phyloP scores from a whole-genome alignment of 2,113 vertebrate species.

The Artemisiospiza belli region DNA sequence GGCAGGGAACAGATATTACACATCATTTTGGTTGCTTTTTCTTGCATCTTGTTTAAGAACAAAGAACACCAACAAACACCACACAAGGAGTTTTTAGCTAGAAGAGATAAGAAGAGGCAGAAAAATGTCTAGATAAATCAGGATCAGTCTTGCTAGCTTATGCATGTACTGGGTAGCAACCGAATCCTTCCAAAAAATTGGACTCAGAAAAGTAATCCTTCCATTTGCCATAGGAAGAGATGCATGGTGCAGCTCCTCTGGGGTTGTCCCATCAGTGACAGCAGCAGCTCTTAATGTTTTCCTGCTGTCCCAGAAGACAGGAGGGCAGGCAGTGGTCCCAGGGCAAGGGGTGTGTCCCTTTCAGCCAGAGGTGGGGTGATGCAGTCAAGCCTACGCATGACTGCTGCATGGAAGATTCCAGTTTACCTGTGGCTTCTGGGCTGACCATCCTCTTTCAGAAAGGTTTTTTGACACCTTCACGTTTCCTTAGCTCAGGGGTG shows the following conservation, averaged over 20 bases:
- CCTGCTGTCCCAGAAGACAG: neutral
- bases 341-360: neutral
- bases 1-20: neutral
- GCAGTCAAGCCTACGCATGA: too few relatives aligned
- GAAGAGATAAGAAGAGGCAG: neutral
- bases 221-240: neutral
- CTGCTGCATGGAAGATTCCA: accelerated
- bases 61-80: neutral
- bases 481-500: neutral
- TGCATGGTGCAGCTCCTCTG: neutral
- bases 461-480: neutral
- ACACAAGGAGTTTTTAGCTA: neutral
- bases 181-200: neutral
- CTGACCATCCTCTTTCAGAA: neutral
- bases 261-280: too few relatives aligned
- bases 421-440: neutral
- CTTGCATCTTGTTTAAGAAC: neutral
- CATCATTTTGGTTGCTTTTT: neutral
- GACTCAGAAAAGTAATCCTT: neutral
- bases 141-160: neutral
- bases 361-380: neutral
- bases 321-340: neutral
- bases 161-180: neutral
- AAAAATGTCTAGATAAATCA: neutral
- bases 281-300: neutral